These are phyloP conservation scores for Myathropa florea DNA, from an alignment of 2,888 invertebrate species.

Conservation along the genomic window DNA sequence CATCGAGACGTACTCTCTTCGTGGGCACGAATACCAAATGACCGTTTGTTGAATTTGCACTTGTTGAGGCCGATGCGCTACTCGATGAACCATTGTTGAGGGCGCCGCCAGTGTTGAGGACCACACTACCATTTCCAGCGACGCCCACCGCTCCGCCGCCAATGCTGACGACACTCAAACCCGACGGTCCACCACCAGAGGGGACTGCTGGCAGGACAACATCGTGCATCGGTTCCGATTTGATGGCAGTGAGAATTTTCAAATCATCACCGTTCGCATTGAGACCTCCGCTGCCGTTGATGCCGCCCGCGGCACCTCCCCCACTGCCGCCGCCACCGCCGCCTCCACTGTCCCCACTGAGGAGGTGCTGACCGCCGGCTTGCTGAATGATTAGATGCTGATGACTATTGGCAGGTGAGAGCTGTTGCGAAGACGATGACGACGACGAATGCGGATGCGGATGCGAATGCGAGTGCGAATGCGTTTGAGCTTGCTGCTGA, in stretches of 20 bases:
- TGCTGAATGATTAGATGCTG: slow-evolving; percentile 72
- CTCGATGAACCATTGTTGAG: slow-evolving; percentile 48
- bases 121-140: slow-evolving; percentile 53
- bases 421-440: slow-evolving; percentile 70
- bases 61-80: slow-evolving; percentile 72
- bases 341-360: slow-evolving; percentile 63
- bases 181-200: slow-evolving; percentile 55
- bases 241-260: slow-evolving; percentile 79
- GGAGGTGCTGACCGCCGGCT: slow-evolving; percentile 66
- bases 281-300: slow-evolving; percentile 40
- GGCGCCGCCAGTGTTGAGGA: slow-evolving; percentile 44
- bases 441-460: slow-evolving; percentile 61
- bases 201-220: slow-evolving; percentile 72
- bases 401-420: slow-evolving; percentile 54
- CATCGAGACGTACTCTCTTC: slow-evolving; percentile 82
- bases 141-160: slow-evolving; percentile 45
- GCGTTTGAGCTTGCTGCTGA: slow-evolving; percentile 72
- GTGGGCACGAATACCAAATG: slow-evolving; percentile 79
- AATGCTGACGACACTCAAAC: slow-evolving; percentile 54
- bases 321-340: slow-evolving; percentile 30
- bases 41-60: slow-evolving; percentile 79
- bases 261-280: slow-evolving; percentile 75
- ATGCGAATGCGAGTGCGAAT: slow-evolving; percentile 56
- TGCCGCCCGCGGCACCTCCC: slow-evolving; percentile 25
- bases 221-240: slow-evolving; percentile 79